A percentile compares a stretch with the other conserved stretches of the same genome.
phyloP scores from a whole-genome alignment of 2,888 invertebrate genomes.

The Drosophila borealis region DNA sequence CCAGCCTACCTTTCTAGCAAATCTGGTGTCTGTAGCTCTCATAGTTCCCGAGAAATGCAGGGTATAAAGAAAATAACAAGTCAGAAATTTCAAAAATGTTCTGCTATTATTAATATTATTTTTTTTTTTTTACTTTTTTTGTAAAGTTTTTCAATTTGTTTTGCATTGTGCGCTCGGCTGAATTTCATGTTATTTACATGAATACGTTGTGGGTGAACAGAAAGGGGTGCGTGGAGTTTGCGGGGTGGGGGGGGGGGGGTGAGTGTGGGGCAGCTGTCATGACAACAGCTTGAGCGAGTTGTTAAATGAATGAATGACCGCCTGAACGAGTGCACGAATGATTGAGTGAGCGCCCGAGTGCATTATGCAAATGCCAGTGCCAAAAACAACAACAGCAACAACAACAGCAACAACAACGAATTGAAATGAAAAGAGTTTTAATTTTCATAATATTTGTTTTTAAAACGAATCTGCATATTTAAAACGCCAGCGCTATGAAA shows the following conservation, averaged over 20 bases:
- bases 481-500: constrained; percentile 53
- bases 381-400: constrained; percentile 28
- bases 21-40: no score
- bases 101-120: background rate
- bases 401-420: constrained; percentile 13
- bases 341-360: constrained; percentile 47
- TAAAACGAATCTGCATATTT: constrained; percentile 18
- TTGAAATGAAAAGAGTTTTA: constrained; percentile 9
- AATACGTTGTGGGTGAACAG: constrained; percentile 4
- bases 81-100: constrained; percentile 1
- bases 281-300: constrained; percentile 48
- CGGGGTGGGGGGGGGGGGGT: background rate
- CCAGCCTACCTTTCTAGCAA: no score
- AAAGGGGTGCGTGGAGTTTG: background rate
- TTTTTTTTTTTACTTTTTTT: background rate
- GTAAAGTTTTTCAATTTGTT: constrained; percentile 35
- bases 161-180: constrained; percentile 50
- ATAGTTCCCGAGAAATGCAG: background rate
- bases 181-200: constrained; percentile 59
- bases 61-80: background rate
- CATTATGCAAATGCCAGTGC: constrained; percentile 56
- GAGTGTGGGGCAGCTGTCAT: constrained; percentile 33
- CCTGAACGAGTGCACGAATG: constrained; percentile 46
- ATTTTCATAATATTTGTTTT: constrained; percentile 31
- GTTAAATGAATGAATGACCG: constrained; percentile 34